phyloP scores from a whole-genome alignment of 2,797 vertebrate species.

The Tamandua tetradactyla region DNA sequence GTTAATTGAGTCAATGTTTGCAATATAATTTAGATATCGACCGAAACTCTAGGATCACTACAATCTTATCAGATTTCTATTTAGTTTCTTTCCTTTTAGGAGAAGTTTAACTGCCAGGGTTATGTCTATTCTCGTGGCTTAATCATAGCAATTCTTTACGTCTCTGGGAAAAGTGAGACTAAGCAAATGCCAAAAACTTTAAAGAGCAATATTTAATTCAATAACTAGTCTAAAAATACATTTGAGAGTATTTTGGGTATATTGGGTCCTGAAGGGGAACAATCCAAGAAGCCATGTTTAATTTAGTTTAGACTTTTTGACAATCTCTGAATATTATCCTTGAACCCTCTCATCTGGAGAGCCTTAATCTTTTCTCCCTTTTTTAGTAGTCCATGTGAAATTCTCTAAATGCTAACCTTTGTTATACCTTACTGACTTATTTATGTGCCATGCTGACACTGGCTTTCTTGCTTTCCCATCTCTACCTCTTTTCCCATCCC shows the following conservation, averaged over 20 bases:
- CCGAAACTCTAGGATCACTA: neutral
- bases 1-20: neutral
- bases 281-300: neutral
- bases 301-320: neutral
- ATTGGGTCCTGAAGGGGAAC: neutral
- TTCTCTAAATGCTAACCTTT: neutral
- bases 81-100: neutral
- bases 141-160: slow-evolving; percentile 47
- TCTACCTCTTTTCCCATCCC: neutral
- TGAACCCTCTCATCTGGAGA: neutral
- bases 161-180: slow-evolving; percentile 36
- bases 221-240: slow-evolving; percentile 52
- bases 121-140: slow-evolving; percentile 28
- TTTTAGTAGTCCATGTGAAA: neutral
- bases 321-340: neutral
- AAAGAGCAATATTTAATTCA: slow-evolving; percentile 50
- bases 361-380: neutral
- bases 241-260: too few species aligned
- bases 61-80: neutral
- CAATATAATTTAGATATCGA: neutral
- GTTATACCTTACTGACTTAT: neutral
- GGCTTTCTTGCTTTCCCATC: neutral
- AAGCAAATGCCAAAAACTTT: slow-evolving; percentile 3
- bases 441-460: neutral
- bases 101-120: slow-evolving; percentile 1